These are phyloP conservation scores for Scomber scombrus DNA, from an alignment of 2,113 vertebrate genomes.

Conservation along the genomic window DNA sequence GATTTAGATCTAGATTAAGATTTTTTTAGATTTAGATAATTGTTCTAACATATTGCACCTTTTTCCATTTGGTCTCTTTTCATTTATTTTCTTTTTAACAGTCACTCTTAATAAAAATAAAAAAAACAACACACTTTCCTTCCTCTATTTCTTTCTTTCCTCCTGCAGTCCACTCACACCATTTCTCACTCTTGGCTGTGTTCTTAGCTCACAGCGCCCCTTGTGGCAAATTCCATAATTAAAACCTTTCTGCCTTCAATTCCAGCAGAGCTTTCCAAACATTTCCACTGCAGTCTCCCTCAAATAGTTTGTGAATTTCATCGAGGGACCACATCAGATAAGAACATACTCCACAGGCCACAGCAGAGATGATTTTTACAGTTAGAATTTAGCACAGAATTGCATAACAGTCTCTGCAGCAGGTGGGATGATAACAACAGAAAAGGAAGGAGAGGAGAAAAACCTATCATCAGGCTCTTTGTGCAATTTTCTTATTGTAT, in stretches of 20 bases:
- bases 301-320: neutral
- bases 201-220: conserved; percentile 58
- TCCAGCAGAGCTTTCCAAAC: conserved; percentile 1
- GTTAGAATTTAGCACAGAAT: conserved; percentile 17
- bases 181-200: conserved; percentile 1
- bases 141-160: neutral
- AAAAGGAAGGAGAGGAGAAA: neutral
- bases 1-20: too few species aligned
- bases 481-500: neutral
- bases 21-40: too few species aligned
- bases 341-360: neutral
- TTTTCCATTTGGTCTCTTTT: too few species aligned
- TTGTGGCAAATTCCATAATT: conserved; percentile 42
- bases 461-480: neutral
- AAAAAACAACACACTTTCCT: too few species aligned
- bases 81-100: too few species aligned
- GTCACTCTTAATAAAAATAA: too few species aligned
- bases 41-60: too few species aligned
- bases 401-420: conserved; percentile 34
- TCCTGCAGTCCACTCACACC: conserved; percentile 17
- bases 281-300: neutral
- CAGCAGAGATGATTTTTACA: conserved; percentile 11
- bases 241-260: neutral
- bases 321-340: conserved; percentile 1
- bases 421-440: conserved; percentile 30